phyloP scores from a whole-genome alignment of 2,797 vertebrate species.

The Cirrhinus mrigala region DNA sequence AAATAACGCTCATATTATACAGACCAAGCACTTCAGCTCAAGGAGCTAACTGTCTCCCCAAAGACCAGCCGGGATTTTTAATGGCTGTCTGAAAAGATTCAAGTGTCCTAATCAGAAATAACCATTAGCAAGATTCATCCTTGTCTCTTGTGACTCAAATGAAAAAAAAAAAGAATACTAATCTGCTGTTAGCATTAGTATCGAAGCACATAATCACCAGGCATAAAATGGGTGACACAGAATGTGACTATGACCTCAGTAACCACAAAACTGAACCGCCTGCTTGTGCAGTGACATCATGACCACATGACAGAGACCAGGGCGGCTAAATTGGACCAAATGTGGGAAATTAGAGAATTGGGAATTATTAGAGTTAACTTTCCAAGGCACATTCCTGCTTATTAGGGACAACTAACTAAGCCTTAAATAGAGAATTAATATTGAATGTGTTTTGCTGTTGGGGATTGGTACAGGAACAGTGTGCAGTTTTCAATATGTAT shows the following conservation, averaged over 20 bases:
- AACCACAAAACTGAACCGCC: slow-evolving; percentile 48
- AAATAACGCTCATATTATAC: slow-evolving; percentile 25
- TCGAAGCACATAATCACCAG: slow-evolving; percentile 21
- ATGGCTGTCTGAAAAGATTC: slow-evolving; percentile 36
- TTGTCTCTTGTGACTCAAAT: slow-evolving; percentile 1
- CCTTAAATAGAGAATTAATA: slow-evolving; percentile 24
- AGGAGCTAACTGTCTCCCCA: slow-evolving; percentile 39
- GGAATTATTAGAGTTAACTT: slow-evolving; percentile 31
- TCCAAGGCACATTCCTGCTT: background rate
- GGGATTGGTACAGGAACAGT: slow-evolving; percentile 14
- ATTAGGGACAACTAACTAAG: background rate
- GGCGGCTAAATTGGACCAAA: slow-evolving; percentile 25
- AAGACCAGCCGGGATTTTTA: slow-evolving; percentile 3
- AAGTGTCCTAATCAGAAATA: slow-evolving; percentile 36
- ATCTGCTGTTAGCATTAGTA: slow-evolving; percentile 25
- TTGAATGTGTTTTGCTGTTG: slow-evolving; percentile 24
- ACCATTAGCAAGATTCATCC: slow-evolving; percentile 18
- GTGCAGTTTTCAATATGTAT: background rate
- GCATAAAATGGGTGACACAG: slow-evolving; percentile 28
- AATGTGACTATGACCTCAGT: slow-evolving; percentile 38
- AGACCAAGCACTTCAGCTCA: slow-evolving; percentile 28
- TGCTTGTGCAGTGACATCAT: slow-evolving; percentile 60
- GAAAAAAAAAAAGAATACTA: background rate
- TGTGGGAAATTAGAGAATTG: slow-evolving; percentile 37
- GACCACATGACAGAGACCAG: slow-evolving; percentile 51